These are phyloP conservation scores for Gasterosteus aculeatus DNA, from an alignment of 2,113 vertebrate genomes.

Conservation along the genomic window DNA sequence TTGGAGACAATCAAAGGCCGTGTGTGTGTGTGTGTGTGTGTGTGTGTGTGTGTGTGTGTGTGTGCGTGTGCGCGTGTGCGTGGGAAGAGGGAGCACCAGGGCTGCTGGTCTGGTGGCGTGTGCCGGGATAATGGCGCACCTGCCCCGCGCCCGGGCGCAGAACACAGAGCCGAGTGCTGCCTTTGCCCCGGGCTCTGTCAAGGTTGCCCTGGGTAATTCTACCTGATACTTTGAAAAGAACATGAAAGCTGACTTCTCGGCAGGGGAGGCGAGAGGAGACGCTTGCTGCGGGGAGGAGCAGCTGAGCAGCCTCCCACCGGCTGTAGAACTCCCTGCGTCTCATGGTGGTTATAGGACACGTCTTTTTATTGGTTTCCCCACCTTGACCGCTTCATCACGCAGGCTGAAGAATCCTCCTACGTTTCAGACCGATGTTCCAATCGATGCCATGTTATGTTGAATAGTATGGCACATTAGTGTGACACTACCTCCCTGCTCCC, in stretches of 20 bases:
- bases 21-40: constrained; percentile 39
- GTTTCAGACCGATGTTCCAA: constrained; percentile 5
- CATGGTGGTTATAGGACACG: constrained; percentile 23
- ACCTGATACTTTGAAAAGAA: constrained; percentile 79
- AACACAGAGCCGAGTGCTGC: constrained; percentile 58
- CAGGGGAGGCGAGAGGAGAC: constrained; percentile 66
- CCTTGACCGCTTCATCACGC: constrained; percentile 30
- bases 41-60: constrained; percentile 13
- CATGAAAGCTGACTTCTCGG: constrained; percentile 77
- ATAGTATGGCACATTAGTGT: too few relatives aligned
- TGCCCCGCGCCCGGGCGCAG: constrained; percentile 31
- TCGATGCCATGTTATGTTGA: not conserved
- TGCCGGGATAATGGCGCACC: constrained; percentile 23
- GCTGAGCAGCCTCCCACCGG: constrained; percentile 55
- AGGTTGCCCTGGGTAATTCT: constrained; percentile 75
- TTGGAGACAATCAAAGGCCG: constrained; percentile 76
- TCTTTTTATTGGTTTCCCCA: not conserved
- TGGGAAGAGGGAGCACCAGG: constrained; percentile 26
- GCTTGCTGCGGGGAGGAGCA: constrained; percentile 64
- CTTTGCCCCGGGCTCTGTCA: constrained; percentile 77
- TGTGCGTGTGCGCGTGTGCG: constrained; percentile 37
- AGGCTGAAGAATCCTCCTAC: not conserved
- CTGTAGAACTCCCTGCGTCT: constrained; percentile 30
- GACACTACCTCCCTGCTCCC: not conserved
- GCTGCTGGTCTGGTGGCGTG: constrained; percentile 10